A percentile compares a stretch with the other conserved stretches of the same genome.
phyloP scores from a whole-genome alignment of 2,888 invertebrate species.

The Asteroscopus sphinx region DNA sequence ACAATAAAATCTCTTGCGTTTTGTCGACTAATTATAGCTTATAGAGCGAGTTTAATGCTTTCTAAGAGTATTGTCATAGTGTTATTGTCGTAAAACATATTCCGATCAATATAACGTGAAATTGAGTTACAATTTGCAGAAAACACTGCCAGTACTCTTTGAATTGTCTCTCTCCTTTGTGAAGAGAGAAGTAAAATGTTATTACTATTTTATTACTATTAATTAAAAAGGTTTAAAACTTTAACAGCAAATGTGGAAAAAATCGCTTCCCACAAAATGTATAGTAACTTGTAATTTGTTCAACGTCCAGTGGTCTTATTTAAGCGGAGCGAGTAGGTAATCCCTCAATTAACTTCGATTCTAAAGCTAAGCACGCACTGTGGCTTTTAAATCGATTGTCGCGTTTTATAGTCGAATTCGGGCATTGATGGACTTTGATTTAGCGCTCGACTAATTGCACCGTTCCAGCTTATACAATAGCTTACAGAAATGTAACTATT shows the following conservation, averaged over 20 bases:
- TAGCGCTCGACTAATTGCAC: conserved; percentile 56
- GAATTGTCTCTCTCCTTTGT: too few relatives aligned
- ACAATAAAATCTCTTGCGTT: too few relatives aligned
- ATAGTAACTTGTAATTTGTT: conserved; percentile 45
- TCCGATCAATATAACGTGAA: too few relatives aligned
- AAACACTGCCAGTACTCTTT: conserved; percentile 1
- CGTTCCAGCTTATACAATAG: conserved; percentile 45
- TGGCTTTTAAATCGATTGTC: conserved; percentile 62
- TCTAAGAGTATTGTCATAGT: too few relatives aligned
- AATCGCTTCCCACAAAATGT: conserved; percentile 32
- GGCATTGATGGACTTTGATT: conserved; percentile 58
- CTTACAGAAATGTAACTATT: conserved; percentile 35
- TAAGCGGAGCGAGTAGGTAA: conserved; percentile 49
- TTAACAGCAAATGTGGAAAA: conserved; percentile 32
- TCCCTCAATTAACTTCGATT: conserved; percentile 63
- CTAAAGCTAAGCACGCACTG: conserved; percentile 57
- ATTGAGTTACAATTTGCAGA: too few relatives aligned
- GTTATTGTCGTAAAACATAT: too few relatives aligned
- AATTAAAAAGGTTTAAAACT: conserved; percentile 3
- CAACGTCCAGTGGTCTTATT: conserved; percentile 48
- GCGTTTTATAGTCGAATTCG: conserved; percentile 57
- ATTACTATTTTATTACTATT: too few relatives aligned
- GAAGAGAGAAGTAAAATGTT: too few relatives aligned
- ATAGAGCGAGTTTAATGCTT: too few relatives aligned
- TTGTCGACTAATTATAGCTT: too few relatives aligned